Conservation (phyloP, 2,888 invertebrate species). For the Drosophila mettleri region DNA sequence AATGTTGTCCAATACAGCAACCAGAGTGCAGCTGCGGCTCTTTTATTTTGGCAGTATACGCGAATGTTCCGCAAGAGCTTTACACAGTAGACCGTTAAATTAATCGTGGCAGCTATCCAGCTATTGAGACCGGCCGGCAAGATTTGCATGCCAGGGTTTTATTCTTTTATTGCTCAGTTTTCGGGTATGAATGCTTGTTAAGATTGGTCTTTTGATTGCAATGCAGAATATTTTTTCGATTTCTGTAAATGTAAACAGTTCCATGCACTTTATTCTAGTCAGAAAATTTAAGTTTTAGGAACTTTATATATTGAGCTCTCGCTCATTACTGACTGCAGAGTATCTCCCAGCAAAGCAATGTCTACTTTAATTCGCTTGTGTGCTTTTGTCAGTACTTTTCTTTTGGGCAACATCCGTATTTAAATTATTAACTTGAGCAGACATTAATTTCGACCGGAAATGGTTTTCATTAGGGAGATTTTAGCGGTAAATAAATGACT, state of each 20-base stretch:
- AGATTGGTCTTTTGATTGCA: conserved; percentile 39
- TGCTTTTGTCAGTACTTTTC: conserved; percentile 29
- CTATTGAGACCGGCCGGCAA: conserved; percentile 6
- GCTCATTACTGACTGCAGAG: neutral
- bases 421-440: conserved; percentile 68
- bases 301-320: neutral
- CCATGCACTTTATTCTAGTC: neutral
- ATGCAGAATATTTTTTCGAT: neutral
- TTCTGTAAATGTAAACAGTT: neutral
- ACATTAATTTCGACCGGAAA: conserved; percentile 58
- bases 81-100: conserved; percentile 83
- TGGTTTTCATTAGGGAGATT: conserved; percentile 28
- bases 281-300: neutral
- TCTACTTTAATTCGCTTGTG: neutral
- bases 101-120: conserved; percentile 77
- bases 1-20: conserved; percentile 34
- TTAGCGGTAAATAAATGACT: conserved; percentile 45
- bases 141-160: conserved; percentile 31
- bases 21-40: conserved; percentile 31
- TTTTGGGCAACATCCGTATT: conserved; percentile 70
- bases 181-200: conserved; percentile 32
- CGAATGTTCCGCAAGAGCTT: conserved; percentile 65
- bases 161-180: conserved; percentile 29
- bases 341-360: neutral
- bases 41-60: conserved; percentile 39